These are phyloP conservation scores for Xenentodon cancila DNA, from an alignment of 2,797 vertebrate genomes.

Conservation along the genomic window DNA sequence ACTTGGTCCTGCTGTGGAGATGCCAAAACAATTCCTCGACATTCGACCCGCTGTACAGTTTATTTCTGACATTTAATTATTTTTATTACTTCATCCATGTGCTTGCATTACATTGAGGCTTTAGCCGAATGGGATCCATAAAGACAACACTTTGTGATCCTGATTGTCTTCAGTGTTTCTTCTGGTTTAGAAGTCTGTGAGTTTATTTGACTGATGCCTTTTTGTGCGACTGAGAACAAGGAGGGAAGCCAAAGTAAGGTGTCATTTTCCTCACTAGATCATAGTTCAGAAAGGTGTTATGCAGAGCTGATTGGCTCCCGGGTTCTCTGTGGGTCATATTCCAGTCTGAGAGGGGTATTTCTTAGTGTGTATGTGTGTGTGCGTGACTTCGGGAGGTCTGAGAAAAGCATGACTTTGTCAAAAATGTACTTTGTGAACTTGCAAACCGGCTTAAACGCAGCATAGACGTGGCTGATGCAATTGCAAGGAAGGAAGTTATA, in stretches of 20 bases:
- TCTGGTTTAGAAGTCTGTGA: background rate
- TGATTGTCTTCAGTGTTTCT: conserved; percentile 7
- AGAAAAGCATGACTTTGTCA: conserved; percentile 2
- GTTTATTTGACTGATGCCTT: conserved; percentile 4
- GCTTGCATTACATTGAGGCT: conserved; percentile 9
- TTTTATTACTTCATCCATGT: conserved; percentile 9
- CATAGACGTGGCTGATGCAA: conserved; percentile 22
- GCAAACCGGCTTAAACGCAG: conserved; percentile 17
- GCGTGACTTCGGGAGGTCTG: background rate
- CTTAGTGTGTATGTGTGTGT: background rate
- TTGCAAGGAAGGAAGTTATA: conserved; percentile 43
- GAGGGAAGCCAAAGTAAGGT: background rate
- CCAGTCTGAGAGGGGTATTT: background rate
- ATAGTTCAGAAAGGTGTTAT: conserved; percentile 14
- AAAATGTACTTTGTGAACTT: background rate
- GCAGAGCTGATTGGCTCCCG: conserved; percentile 10
- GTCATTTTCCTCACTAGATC: conserved; percentile 35
- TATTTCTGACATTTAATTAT: conserved; percentile 13
- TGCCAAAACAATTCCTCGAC: conserved; percentile 33
- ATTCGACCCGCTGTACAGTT: conserved; percentile 1
- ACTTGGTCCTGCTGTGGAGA: conserved; percentile 2
- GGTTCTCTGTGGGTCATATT: background rate
- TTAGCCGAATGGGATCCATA: conserved; percentile 14
- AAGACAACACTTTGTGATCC: conserved; percentile 35
- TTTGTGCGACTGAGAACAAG: background rate